phyloP scores from a whole-genome alignment of 1,140 invertebrate species.

The Drosophila leontia region DNA sequence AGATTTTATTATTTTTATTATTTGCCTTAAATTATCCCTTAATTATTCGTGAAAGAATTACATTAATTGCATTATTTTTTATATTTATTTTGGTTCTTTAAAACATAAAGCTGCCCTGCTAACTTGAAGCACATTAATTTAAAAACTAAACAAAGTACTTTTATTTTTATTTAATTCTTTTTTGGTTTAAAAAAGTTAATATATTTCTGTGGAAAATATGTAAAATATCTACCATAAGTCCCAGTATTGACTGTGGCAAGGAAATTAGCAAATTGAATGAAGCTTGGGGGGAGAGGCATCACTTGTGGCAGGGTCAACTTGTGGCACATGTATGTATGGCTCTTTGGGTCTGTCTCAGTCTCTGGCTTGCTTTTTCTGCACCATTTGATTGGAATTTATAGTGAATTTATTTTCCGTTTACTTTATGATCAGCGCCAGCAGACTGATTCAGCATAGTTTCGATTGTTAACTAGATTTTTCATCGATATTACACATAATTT shows the following conservation, averaged over 20 bases:
- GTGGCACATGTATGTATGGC: conserved; percentile 16
- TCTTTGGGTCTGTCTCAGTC: conserved; percentile 3
- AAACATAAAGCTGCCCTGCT: too few species aligned
- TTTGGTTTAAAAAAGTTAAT: neutral
- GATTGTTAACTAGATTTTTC: too few species aligned
- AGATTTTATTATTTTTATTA: too few species aligned
- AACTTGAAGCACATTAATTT: too few species aligned
- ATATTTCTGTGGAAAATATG: too few species aligned
- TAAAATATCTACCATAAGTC: neutral
- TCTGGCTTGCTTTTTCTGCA: conserved; percentile 27
- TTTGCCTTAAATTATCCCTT: too few species aligned
- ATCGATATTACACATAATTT: too few species aligned
- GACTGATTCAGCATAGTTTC: neutral
- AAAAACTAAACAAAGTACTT: too few species aligned
- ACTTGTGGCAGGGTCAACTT: conserved; percentile 45
- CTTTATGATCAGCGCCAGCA: neutral
- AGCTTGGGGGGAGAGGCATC: conserved; percentile 12
- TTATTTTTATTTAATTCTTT: too few species aligned
- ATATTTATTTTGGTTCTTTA: too few species aligned
- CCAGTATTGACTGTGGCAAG: conserved; percentile 6
- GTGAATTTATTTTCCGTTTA: conserved; percentile 42
- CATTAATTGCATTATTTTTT: too few species aligned
- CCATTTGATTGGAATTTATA: conserved; percentile 79
- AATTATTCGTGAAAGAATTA: too few species aligned
- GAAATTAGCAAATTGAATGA: conserved; percentile 71